Percentiles rank a stretch among this genome's conserved stretches.
Conservation (phyloP, 2,888 invertebrate species). For the Amorpha juglandis region DNA sequence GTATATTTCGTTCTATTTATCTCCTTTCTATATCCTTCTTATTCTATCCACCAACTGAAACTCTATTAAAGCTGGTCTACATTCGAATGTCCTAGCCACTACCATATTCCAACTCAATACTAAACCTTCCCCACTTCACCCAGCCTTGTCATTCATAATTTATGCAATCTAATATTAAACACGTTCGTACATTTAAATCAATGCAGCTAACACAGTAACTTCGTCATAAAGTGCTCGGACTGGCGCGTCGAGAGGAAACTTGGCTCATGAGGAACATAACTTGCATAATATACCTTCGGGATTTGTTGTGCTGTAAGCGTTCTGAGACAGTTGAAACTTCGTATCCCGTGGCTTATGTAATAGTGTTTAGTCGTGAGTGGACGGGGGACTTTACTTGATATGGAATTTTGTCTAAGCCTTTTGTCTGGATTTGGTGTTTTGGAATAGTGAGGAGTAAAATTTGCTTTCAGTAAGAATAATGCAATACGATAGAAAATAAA, state of each 20-base stretch:
- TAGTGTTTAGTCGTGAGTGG: conserved; percentile 23
- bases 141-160: neutral
- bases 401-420: neutral
- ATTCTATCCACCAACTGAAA: no score
- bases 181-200: conserved; percentile 18
- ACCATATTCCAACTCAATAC: no score
- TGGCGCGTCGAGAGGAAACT: conserved; percentile 35
- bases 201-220: conserved; percentile 33
- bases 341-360: conserved; percentile 23
- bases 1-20: no score
- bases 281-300: conserved; percentile 46
- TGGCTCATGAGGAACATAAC: conserved; percentile 32
- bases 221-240: conserved; percentile 33
- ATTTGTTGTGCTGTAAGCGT: conserved; percentile 37
- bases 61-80: no score
- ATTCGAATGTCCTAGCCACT: no score
- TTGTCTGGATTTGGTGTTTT: neutral
- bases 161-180: neutral
- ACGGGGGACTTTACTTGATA: conserved; percentile 1
- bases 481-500: no score
- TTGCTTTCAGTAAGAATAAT: no score
- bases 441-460: neutral
- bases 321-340: conserved; percentile 39
- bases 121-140: neutral
- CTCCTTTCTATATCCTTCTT: no score